Evolutionary conservation across 2,797 vertebrate species (phyloP).

Genomic region (Steatocranus sp.): DNA sequence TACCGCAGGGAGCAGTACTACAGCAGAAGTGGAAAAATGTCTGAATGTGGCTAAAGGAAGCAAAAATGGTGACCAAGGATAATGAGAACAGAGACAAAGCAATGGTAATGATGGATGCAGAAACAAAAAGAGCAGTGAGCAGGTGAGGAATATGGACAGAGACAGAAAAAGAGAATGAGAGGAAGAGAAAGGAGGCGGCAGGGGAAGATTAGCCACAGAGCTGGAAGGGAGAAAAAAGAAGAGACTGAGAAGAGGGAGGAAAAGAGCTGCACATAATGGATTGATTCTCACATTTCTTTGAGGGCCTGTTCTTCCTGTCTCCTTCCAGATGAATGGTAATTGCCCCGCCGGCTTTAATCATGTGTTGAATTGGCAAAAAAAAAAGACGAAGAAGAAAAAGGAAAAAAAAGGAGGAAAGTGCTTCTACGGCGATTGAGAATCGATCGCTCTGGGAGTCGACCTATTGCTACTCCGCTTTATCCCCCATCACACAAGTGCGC

Average conservation of each 20-base stretch:
- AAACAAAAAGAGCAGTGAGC: background rate
- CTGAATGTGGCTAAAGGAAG: conserved; percentile 7
- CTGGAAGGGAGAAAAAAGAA: background rate
- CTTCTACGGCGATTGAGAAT: conserved; percentile 68
- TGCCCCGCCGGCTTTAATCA: conserved; percentile 73
- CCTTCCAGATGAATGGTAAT: conserved; percentile 72
- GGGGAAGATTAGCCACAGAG: background rate
- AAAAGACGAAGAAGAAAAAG: background rate
- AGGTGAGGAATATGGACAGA: conserved; percentile 7
- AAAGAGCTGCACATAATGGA: conserved; percentile 63
- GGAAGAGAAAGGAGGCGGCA: background rate
- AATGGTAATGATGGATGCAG: background rate
- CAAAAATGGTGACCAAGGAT: background rate
- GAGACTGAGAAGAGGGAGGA: background rate
- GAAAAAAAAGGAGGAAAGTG: conserved; percentile 47
- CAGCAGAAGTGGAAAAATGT: background rate
- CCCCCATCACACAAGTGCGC: conserved; percentile 3
- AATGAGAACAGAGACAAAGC: background rate
- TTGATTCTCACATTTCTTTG: conserved; percentile 70
- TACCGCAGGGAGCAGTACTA: background rate
- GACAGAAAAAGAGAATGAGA: conserved; percentile 5
- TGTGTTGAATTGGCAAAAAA: conserved; percentile 61
- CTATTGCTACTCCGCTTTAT: conserved; percentile 42
- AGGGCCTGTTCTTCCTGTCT: conserved; percentile 63
- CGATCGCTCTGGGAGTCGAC: conserved; percentile 62